Evolutionary conservation across 2,888 invertebrate genomes (phyloP), one percentile per base, ranked within the genome.

Genomic region (Eubasilissa splendida): DNA sequence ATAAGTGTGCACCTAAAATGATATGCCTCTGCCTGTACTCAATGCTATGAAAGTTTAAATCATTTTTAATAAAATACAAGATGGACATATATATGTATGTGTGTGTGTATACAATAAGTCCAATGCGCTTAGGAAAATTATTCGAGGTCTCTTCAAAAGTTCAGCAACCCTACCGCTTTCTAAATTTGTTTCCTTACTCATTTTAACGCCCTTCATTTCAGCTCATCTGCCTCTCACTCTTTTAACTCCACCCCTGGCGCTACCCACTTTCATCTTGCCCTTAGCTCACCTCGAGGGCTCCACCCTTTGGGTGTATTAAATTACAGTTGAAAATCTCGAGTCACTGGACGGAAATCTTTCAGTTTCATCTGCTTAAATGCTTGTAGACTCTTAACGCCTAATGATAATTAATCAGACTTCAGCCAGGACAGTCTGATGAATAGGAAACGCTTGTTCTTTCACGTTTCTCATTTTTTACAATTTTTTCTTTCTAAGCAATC

Each of bases 181-280:
- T 80, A 82, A 81, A 83, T 83, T 83, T 83, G 83, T 83, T 83
- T 83, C 81, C 81, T 70, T 73, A 80, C 81, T 81, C 83, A 83
- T 77, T 83, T 83, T 78, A 82, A 83, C 81, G 56, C 80, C 77
- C 81, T 77, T 80, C 75, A 70, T 76, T 80, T 80, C 76, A 81
- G 80, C 77, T 83, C 83, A 81, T 83, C 83, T 80, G 77, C 82
- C 82, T 82, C 76, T 59, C 60, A 66, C 68, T 31, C 63, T 31
- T 22, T 77, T 56, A 77, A 76, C 77, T 78, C 70, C 14, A 31
- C 68, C 75, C 79, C 76, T 50, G 14, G 22, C 65, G 42, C 76
- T 33, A 63, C 79, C 58, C 50, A 52, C 59, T 42, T 56, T 65
- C 76, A 31, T 14, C 31, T 71, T 54, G 22, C 53, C 54, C 31